Evolutionary conservation across 2,797 vertebrate species (phyloP).

Genomic region (Argentina silus): DNA sequence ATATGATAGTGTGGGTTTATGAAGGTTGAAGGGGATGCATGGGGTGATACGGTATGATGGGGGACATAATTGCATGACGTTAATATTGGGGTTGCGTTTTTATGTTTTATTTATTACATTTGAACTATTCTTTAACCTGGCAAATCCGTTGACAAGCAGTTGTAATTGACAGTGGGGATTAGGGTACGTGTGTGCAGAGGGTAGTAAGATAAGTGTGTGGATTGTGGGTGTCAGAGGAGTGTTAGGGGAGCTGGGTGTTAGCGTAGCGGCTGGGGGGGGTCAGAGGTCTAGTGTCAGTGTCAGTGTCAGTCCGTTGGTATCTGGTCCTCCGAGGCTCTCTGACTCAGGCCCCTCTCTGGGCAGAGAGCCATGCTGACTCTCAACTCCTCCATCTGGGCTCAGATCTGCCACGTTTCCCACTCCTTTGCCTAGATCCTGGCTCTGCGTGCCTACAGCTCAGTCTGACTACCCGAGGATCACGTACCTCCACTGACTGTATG

Average conservation of each 20-base stretch:
- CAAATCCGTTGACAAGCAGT: neutral
- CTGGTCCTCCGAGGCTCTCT: slow-evolving; percentile 9
- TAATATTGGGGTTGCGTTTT: neutral
- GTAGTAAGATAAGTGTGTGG: neutral
- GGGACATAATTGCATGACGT: neutral
- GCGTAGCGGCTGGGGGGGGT: neutral
- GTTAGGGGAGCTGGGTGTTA: neutral
- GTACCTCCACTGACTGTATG: neutral
- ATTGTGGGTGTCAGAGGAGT: too few species aligned
- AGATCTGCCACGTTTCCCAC: slow-evolving; percentile 14
- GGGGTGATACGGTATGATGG: neutral
- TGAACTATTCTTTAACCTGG: too few species aligned
- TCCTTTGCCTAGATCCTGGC: neutral
- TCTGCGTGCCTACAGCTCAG: slow-evolving; percentile 6
- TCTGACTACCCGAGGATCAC: slow-evolving; percentile 4
- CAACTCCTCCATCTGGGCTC: slow-evolving; percentile 32
- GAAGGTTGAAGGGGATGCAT: neutral
- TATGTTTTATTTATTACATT: too few species aligned
- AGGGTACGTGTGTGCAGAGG: neutral
- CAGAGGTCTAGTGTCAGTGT: neutral
- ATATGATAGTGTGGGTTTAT: neutral
- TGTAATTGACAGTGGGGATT: neutral
- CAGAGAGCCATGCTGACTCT: slow-evolving; percentile 31
- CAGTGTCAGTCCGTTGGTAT: slow-evolving; percentile 4
- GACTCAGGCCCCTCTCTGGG: slow-evolving; percentile 36